A percentile compares a stretch with the other conserved stretches of the same genome.
phyloP scores from a whole-genome alignment of 2,888 invertebrate genomes.

The Rhagium mordax region DNA sequence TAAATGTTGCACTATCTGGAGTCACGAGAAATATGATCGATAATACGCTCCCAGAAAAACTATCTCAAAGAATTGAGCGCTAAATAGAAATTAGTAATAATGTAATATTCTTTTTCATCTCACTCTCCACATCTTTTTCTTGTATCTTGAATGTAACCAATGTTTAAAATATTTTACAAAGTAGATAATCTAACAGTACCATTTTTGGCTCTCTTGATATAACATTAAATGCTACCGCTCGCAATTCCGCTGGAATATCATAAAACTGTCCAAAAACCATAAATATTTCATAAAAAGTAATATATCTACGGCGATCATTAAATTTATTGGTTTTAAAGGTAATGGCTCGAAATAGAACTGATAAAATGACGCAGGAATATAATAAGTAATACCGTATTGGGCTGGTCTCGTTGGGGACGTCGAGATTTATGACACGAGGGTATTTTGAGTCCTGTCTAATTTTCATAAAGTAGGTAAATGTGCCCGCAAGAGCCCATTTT shows the following conservation, averaged over 20 bases:
- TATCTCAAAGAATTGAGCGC: too few relatives aligned
- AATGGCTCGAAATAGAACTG: constrained; percentile 10
- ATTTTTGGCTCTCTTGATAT: too few relatives aligned
- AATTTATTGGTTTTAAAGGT: constrained; percentile 13
- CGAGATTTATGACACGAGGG: neutral
- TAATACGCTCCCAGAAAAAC: too few relatives aligned
- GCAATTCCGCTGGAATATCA: neutral
- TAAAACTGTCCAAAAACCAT: neutral
- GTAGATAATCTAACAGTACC: too few relatives aligned
- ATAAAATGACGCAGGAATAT: neutral
- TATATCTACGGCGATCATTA: neutral
- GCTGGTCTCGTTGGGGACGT: neutral
- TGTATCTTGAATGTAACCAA: too few relatives aligned
- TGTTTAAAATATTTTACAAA: too few relatives aligned
- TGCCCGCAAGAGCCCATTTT: neutral
- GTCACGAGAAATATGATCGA: too few relatives aligned
- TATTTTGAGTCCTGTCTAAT: neutral
- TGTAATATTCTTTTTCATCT: too few relatives aligned
- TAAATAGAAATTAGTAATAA: too few relatives aligned
- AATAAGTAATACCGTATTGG: neutral
- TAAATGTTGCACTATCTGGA: too few relatives aligned
- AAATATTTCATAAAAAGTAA: neutral
- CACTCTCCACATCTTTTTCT: too few relatives aligned
- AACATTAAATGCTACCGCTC: neutral
- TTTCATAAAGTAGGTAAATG: neutral